phyloP scores from a whole-genome alignment of 2,888 invertebrate species.

The Diarsia rubi region DNA sequence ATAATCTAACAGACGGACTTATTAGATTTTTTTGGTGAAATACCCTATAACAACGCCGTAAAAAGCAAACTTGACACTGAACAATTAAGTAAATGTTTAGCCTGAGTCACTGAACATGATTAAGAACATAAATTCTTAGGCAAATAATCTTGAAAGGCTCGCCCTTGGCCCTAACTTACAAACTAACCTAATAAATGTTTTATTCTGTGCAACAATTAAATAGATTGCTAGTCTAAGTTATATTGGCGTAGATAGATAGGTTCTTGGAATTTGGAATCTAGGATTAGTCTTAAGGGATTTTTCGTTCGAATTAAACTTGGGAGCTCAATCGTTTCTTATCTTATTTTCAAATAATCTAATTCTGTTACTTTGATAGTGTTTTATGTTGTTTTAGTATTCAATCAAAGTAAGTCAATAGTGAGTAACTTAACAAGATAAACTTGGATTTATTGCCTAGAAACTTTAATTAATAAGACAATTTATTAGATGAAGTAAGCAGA shows the following conservation, averaged over 20 bases:
- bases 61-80: conserved; percentile 3
- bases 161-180: conserved; percentile 40
- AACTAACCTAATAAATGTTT: conserved; percentile 59
- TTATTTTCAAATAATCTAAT: conserved; percentile 26
- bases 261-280: conserved; percentile 25
- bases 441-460: background rate
- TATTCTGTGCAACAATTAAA: conserved; percentile 58
- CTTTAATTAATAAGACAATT: background rate
- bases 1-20: no score
- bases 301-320: conserved; percentile 33
- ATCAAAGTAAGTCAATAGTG: conserved; percentile 9
- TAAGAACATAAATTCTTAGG: conserved; percentile 38
- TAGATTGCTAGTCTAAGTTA: conserved; percentile 50
- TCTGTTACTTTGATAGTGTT: conserved; percentile 13
- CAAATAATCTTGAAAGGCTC: conserved; percentile 45
- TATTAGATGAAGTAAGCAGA: background rate
- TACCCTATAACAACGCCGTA: no score
- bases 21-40: no score
- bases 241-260: conserved; percentile 24
- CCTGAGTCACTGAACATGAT: conserved; percentile 40
- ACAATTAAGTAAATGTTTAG: conserved; percentile 30
- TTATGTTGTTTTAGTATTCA: conserved; percentile 3
- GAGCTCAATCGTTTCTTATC: conserved; percentile 20
- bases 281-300: conserved; percentile 36
- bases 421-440: background rate